Conservation (phyloP, 2,888 invertebrate species). For the Clunio marinus region DNA sequence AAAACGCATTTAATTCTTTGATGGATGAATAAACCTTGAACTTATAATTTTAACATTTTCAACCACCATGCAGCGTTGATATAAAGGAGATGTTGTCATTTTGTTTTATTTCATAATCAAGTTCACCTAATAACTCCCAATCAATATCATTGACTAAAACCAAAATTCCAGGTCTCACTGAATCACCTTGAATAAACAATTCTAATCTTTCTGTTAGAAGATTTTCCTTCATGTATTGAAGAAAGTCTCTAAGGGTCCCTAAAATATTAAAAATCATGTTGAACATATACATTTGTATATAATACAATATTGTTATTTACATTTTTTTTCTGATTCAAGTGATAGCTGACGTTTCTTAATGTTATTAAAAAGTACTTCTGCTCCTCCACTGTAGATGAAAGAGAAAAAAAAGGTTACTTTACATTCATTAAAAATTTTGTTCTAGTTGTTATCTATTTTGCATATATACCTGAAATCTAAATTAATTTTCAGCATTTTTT, state of each 20-base stretch:
- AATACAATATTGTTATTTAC: too few relatives aligned
- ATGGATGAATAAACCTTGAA: too few relatives aligned
- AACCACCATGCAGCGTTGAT: constrained; percentile 81
- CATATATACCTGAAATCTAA: constrained; percentile 16
- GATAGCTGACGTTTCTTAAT: constrained; percentile 66
- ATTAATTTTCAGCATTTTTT: background rate
- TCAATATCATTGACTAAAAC: constrained; percentile 92
- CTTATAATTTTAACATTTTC: constrained; percentile 45
- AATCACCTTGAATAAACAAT: constrained; percentile 55
- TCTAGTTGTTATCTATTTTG: too few relatives aligned
- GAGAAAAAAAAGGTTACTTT: too few relatives aligned
- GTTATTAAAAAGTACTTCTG: constrained; percentile 83
- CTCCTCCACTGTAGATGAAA: constrained; percentile 70
- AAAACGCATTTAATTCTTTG: background rate
- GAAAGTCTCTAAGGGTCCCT: constrained; percentile 68
- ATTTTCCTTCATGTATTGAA: constrained; percentile 81
- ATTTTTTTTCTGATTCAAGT: constrained; percentile 57
- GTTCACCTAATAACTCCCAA: constrained; percentile 83
- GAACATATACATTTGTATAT: too few relatives aligned
- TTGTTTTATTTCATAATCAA: constrained; percentile 64
- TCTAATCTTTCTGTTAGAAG: constrained; percentile 80
- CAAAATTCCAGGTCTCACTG: constrained; percentile 79
- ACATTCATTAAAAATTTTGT: background rate
- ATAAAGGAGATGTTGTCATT: constrained; percentile 74
- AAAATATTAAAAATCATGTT: too few relatives aligned